Evolutionary conservation across 1,140 invertebrate genomes (phyloP), one percentile per base, ranked within the genome.

Genomic region (Periplaneta americana): DNA sequence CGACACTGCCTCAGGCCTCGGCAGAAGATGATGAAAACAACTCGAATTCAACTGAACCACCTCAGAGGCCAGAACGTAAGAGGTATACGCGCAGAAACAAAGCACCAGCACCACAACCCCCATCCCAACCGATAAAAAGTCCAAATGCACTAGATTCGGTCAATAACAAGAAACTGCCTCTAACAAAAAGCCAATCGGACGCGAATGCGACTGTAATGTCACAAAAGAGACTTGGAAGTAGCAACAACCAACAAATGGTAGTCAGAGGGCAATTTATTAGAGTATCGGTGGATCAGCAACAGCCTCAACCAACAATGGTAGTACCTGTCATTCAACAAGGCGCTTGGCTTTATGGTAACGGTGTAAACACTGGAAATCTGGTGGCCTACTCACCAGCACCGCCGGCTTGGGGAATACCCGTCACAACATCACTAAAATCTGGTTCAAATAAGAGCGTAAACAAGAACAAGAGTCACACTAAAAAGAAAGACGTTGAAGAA

Each of bases 181-280:
- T 31, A 15, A 18, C 36, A 32, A 31, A 31, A 3, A 74, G 5
- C 32, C 34, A 82, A 18, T 28, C 31, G 4, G n/a, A 34, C 4
- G 31, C 39, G 10, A 37, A 39, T 15, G 57, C 39, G 9, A 75
- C 22, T 33, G 48, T 66, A 28, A 75, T 82, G 31, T 8, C 22
- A 66, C 48, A 66, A 28, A 66, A 66, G 28, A n/a, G 48, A 66
- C 6, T 66, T n/a, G 10, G 13, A 9, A 48, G 39, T 18, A 66
- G 28, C 5, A 66, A 1, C 28, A 76, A 36, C 17, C 81, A 83
- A 39, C 82, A 84, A n/a, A 85, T 85, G 80, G 82, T 87, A 0
- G 82, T 86, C 13, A 85, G 84, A 66, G 86, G 86, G 18, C 85
- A 88, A 82, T 87, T 85, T 78, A 85, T 88, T 0, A 81, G 86